Conservation (phyloP, 1,140 invertebrate genomes). For the Drosophila micromelanica region DNA sequence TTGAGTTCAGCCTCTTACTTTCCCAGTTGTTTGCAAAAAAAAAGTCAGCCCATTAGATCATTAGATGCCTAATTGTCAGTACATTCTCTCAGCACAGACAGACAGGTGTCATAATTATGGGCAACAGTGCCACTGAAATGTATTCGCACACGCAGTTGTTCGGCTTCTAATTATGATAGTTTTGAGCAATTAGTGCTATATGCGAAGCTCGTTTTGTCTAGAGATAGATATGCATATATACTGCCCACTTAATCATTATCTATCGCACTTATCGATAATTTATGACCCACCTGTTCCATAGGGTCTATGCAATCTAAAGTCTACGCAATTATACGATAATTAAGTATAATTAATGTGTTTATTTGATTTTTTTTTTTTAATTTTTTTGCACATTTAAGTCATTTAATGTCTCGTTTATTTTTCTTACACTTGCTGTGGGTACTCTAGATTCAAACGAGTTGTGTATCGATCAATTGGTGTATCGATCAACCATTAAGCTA, state of each 20-base stretch:
- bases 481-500: no score
- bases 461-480: no score
- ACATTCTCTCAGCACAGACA: neutral
- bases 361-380: neutral
- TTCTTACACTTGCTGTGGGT: neutral
- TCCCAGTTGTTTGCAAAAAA: neutral
- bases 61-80: slow-evolving; percentile 11
- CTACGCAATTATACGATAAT: slow-evolving; percentile 42
- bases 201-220: neutral
- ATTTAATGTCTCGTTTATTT: neutral
- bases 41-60: slow-evolving; percentile 12
- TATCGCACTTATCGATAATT: slow-evolving; percentile 52
- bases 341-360: slow-evolving; percentile 51
- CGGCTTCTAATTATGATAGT: slow-evolving; percentile 11
- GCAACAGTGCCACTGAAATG: neutral
- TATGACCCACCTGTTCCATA: slow-evolving; percentile 5
- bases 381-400: slow-evolving; percentile 1
- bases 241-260: neutral
- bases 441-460: neutral
- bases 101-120: slow-evolving; percentile 8
- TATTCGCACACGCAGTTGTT: neutral
- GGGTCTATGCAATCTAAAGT: slow-evolving; percentile 5
- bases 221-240: neutral
- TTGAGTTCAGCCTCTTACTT: slow-evolving; percentile 12
- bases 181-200: neutral